These are phyloP conservation scores for Tetramorium bicarinatum DNA, from an alignment of 2,888 invertebrate genomes.

Conservation along the genomic window DNA sequence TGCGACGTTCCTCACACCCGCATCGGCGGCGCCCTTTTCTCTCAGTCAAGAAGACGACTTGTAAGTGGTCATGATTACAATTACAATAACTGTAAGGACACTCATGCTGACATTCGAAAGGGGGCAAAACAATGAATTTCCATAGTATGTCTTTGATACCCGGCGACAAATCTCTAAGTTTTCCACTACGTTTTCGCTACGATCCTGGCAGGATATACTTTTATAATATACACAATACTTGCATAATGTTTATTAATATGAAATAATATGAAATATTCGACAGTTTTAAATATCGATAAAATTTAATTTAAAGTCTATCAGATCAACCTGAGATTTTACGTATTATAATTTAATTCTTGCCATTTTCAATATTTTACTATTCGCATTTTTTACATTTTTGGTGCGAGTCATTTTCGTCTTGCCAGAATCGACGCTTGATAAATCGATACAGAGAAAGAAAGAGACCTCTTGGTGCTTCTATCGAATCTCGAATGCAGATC, in stretches of 20 bases:
- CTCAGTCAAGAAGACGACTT: slow-evolving; percentile 29
- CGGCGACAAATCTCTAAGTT: slow-evolving; percentile 73
- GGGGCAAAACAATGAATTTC: slow-evolving; percentile 80
- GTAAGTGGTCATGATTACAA: slow-evolving; percentile 65
- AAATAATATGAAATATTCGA: neutral
- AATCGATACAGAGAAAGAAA: slow-evolving; percentile 71
- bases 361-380: neutral
- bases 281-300: neutral
- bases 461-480: slow-evolving; percentile 78
- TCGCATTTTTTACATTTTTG: neutral
- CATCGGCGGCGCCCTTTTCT: slow-evolving; percentile 49
- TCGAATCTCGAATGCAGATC: slow-evolving; percentile 80
- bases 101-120: slow-evolving; percentile 76
- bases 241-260: neutral
- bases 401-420: slow-evolving; percentile 7
- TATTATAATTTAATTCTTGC: neutral
- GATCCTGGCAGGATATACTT: slow-evolving; percentile 60
- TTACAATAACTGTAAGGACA: slow-evolving; percentile 72
- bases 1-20: slow-evolving; percentile 47
- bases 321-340: neutral
- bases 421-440: slow-evolving; percentile 64
- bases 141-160: slow-evolving; percentile 79
- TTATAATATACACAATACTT: neutral
- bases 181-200: too few species aligned
- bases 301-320: neutral